Evolutionary conservation across 2,113 vertebrate species (phyloP).

Genomic region (Cyprinus carpio): DNA sequence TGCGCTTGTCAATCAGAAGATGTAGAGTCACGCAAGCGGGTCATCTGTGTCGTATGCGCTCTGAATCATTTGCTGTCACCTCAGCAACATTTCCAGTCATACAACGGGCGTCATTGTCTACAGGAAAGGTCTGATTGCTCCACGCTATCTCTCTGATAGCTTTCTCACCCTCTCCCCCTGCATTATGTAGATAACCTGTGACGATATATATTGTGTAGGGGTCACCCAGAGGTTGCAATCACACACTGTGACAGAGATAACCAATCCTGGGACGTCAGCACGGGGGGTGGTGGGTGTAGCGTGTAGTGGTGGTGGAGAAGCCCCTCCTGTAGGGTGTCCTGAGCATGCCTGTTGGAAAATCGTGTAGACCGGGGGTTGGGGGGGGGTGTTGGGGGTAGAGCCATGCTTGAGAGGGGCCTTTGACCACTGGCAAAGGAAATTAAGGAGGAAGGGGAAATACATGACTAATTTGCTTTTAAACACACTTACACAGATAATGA

Average conservation of each 20-base stretch:
- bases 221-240: conserved; percentile 83
- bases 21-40: conserved; percentile 15
- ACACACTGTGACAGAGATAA: conserved; percentile 72
- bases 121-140: conserved; percentile 72
- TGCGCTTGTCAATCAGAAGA: conserved; percentile 28
- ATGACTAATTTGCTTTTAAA: conserved; percentile 26
- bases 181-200: conserved; percentile 78
- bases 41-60: conserved; percentile 34
- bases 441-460: conserved; percentile 54
- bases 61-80: conserved; percentile 47
- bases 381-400: conserved; percentile 48
- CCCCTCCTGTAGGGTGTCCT: conserved; percentile 47
- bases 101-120: conserved; percentile 66
- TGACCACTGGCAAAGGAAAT: conserved; percentile 63
- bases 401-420: conserved; percentile 58
- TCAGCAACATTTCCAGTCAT: conserved; percentile 61
- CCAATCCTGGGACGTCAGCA: conserved; percentile 78
- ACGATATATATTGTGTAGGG: conserved; percentile 76
- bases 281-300: conserved; percentile 22
- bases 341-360: conserved; percentile 52
- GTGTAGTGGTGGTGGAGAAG: conserved; percentile 45
- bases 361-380: conserved; percentile 40
- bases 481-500: conserved; percentile 43
- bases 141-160: conserved; percentile 51
- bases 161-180: conserved; percentile 73